phyloP scores from a whole-genome alignment of 2,888 invertebrate species.

The Torymus auratus region DNA sequence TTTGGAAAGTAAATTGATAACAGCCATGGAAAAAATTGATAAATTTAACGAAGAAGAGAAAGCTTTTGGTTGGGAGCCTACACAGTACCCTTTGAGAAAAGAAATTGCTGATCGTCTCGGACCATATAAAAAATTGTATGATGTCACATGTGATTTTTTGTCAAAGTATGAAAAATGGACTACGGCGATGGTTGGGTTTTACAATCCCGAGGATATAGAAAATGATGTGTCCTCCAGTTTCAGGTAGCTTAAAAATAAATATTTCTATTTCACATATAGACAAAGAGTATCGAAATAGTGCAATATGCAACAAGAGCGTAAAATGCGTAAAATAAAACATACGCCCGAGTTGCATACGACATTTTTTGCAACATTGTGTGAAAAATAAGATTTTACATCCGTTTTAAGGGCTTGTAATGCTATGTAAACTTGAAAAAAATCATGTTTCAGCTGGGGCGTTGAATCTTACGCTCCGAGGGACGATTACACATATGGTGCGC shows the following conservation, averaged over 20 bases:
- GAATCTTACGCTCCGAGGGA: too few relatives aligned
- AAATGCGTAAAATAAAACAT: too few relatives aligned
- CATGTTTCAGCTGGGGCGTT: too few relatives aligned
- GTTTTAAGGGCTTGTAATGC: too few relatives aligned
- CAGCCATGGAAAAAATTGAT: slow-evolving; percentile 89
- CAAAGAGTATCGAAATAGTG: too few relatives aligned
- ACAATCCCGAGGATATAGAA: slow-evolving; percentile 94
- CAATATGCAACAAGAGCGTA: too few relatives aligned
- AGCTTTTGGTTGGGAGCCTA: slow-evolving; percentile 92
- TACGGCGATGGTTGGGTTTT: slow-evolving; percentile 85
- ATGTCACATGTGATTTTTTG: slow-evolving; percentile 90
- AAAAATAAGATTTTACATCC: too few relatives aligned
- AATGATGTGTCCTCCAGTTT: slow-evolving; percentile 82
- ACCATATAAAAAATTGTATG: slow-evolving; percentile 92
- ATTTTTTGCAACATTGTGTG: too few relatives aligned
- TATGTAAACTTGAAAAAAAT: too few relatives aligned
- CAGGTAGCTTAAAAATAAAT: slow-evolving; percentile 55
- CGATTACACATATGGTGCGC: too few relatives aligned
- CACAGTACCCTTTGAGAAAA: slow-evolving; percentile 92
- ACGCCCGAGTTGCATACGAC: too few relatives aligned
- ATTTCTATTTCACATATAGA: too few relatives aligned
- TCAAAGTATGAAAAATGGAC: slow-evolving; percentile 92
- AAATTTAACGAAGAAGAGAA: slow-evolving; percentile 94
- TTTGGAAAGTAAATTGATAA: slow-evolving; percentile 85
- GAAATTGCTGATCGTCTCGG: slow-evolving; percentile 86